A percentile compares a stretch with the other conserved stretches of the same genome.
Evolutionary conservation across 2,797 vertebrate genomes (phyloP).

Genomic region (Leucoraja ocellata): DNA sequence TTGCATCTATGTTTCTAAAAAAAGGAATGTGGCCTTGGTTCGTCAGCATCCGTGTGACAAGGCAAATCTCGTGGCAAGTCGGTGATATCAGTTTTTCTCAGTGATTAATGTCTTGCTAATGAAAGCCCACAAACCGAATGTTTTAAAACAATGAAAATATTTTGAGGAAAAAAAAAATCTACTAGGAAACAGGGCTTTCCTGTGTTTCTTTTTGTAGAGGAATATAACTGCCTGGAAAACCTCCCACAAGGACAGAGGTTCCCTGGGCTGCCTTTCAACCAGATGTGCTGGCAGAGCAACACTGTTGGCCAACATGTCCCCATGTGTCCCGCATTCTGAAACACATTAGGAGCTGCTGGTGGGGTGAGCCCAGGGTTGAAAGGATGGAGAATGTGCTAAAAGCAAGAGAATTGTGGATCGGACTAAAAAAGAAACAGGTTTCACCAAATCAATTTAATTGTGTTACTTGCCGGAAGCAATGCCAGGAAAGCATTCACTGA

Average conservation of each 20-base stretch:
- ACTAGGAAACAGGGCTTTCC: not conserved
- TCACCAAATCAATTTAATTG: not conserved
- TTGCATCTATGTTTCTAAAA: not conserved
- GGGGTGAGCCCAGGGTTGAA: too few relatives aligned
- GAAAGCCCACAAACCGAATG: not conserved
- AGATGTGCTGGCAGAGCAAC: not conserved
- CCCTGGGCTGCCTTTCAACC: not conserved
- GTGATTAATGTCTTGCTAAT: not conserved
- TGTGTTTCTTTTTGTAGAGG: not conserved
- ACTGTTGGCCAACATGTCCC: not conserved
- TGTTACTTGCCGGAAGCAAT: not conserved
- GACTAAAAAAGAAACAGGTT: not conserved
- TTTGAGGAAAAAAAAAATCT: not conserved
- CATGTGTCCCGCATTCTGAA: not conserved
- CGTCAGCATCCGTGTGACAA: not conserved
- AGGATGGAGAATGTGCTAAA: not conserved
- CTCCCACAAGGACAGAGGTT: not conserved
- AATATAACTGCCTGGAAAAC: not conserved
- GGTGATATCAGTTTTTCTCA: not conserved
- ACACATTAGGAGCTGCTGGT: not conserved
- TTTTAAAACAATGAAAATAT: not conserved
- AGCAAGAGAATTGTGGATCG: not conserved
- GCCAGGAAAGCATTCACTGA: not conserved
- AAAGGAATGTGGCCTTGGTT: not conserved
- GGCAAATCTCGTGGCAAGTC: not conserved